phyloP scores from a whole-genome alignment of 92 coral and sea anemone species.

The Epizoanthus scotinus region DNA sequence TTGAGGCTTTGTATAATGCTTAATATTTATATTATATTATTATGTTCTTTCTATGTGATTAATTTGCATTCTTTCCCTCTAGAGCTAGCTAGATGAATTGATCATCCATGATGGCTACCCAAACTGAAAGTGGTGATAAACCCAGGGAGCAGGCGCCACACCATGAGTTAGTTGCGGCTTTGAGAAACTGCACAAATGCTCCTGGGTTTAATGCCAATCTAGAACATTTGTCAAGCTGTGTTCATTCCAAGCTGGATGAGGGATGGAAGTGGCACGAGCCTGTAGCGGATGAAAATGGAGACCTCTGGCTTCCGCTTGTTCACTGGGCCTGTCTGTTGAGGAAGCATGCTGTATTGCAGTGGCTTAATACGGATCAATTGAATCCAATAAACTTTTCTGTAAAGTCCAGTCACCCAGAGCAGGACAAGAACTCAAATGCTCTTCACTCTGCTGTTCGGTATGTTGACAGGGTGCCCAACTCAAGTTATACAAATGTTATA shows the following conservation, averaged over 20 bases:
- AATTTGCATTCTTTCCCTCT: too few species aligned
- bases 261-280: conserved; percentile 7
- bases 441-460: conserved; percentile 1
- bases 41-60: too few species aligned
- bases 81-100: too few species aligned
- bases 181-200: background rate
- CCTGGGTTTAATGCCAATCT: background rate
- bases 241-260: background rate
- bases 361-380: background rate
- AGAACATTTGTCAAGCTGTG: background rate
- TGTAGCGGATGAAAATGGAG: background rate
- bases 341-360: background rate
- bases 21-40: too few species aligned
- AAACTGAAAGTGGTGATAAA: background rate
- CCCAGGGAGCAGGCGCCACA: background rate
- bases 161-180: background rate
- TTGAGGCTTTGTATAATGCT: too few species aligned
- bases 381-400: too few species aligned
- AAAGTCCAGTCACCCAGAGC: background rate
- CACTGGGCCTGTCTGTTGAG: background rate
- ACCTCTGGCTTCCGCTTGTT: background rate
- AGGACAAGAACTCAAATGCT: background rate
- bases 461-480: background rate
- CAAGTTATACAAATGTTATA: background rate
- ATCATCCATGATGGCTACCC: background rate